phyloP scores from a whole-genome alignment of 2,888 invertebrate genomes.

The Achlya flavicornis region DNA sequence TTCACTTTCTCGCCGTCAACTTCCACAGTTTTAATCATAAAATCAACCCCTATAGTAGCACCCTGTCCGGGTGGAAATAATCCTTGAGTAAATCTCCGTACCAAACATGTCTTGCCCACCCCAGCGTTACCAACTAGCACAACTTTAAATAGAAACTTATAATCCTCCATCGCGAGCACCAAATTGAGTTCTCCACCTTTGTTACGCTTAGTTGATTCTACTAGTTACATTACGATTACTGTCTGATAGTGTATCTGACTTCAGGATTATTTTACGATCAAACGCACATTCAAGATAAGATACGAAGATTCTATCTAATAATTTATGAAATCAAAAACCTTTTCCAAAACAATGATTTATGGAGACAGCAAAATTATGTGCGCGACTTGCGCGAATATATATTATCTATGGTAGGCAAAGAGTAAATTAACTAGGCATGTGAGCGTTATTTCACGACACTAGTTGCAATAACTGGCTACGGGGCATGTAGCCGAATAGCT shows the following conservation, averaged over 20 bases:
- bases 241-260: conserved; percentile 49
- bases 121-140: conserved; percentile 99
- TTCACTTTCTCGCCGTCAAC: conserved; percentile 97
- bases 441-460: no score
- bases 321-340: conserved; percentile 15
- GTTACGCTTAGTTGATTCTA: conserved; percentile 66
- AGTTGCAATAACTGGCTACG: no score
- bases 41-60: conserved; percentile 99
- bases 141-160: conserved; percentile 99
- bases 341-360: conserved; percentile 49
- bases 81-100: conserved; percentile 98
- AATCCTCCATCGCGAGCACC: conserved; percentile 93
- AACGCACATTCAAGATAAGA: conserved; percentile 63
- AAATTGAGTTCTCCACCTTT: conserved; percentile 50
- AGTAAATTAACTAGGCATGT: no score
- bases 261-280: conserved; percentile 61
- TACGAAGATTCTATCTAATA: conserved; percentile 28
- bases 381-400: no score
- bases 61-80: conserved; percentile 99
- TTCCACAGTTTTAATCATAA: conserved; percentile 99
- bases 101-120: conserved; percentile 98
- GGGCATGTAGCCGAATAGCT: no score
- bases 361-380: no score
- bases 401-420: no score
- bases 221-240: conserved; percentile 54